Conservation (phyloP, 2,888 invertebrate species). For the Rambutsinella grinnellia region DNA sequence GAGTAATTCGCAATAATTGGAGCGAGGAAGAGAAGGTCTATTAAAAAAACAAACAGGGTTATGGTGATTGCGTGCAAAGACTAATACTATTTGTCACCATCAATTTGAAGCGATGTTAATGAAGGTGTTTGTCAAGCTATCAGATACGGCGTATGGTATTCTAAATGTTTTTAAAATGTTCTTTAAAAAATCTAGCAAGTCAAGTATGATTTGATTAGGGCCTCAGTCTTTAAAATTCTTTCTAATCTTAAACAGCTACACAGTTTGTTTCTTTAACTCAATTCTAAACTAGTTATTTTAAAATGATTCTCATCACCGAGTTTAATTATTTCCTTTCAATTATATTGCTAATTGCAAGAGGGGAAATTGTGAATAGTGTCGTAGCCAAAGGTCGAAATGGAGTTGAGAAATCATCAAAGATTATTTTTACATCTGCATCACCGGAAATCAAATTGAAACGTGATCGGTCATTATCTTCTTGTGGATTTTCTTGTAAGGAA, state of each 20-base stretch:
- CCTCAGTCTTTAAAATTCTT: slow-evolving; percentile 15
- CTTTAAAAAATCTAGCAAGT: too few relatives aligned
- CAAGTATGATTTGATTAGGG: not conserved
- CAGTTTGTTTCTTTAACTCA: not conserved
- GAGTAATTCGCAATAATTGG: slow-evolving; percentile 36
- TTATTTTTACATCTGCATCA: slow-evolving; percentile 15
- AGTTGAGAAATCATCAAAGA: slow-evolving; percentile 1
- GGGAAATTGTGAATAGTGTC: slow-evolving; percentile 23
- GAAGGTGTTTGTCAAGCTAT: too few relatives aligned
- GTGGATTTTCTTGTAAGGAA: too few relatives aligned
- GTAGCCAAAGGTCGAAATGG: slow-evolving; percentile 8
- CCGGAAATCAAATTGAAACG: not conserved
- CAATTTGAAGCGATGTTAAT: too few relatives aligned
- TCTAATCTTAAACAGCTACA: slow-evolving; percentile 10
- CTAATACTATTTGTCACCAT: too few relatives aligned
- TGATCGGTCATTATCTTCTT: too few relatives aligned
- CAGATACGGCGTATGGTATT: too few relatives aligned
- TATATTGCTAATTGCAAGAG: too few relatives aligned
- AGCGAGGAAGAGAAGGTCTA: slow-evolving; percentile 18
- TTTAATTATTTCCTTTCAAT: too few relatives aligned
- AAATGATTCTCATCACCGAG: too few relatives aligned
- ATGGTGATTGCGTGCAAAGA: not conserved
- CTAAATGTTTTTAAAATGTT: too few relatives aligned
- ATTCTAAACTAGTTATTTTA: too few relatives aligned
- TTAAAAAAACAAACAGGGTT: not conserved